Conservation (phyloP, 2,113 vertebrate genomes). For the Fukomys damarensis region DNA sequence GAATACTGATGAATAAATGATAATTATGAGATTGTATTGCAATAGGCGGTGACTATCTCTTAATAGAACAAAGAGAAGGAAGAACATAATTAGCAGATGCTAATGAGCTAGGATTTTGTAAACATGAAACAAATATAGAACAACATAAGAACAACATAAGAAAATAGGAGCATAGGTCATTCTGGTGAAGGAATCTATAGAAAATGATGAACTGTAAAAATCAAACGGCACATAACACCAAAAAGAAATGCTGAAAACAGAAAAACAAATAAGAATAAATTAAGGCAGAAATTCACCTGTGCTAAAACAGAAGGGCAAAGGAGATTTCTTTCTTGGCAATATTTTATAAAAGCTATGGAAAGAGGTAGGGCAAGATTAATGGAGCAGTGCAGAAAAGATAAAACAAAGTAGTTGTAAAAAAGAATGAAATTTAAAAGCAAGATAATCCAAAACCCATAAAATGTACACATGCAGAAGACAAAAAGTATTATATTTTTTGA, state of each 20-base stretch:
- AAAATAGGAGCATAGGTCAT: neutral
- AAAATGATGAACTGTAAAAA: slow-evolving; percentile 36
- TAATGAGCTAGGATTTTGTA: neutral
- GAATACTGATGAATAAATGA: neutral
- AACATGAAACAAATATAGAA: neutral
- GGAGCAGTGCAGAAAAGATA: neutral
- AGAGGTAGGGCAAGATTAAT: neutral
- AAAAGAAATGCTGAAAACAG: slow-evolving; percentile 7
- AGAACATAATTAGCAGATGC: neutral
- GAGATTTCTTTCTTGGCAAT: neutral
- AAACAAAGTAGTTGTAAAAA: neutral
- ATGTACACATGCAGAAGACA: neutral
- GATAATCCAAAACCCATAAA: neutral
- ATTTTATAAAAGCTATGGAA: neutral
- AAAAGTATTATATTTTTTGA: neutral
- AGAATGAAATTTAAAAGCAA: neutral
- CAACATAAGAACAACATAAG: neutral
- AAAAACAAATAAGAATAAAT: slow-evolving; percentile 19
- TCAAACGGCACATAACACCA: neutral
- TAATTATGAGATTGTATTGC: neutral
- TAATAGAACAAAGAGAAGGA: neutral
- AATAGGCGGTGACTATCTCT: neutral
- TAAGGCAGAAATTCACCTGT: neutral
- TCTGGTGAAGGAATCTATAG: neutral
- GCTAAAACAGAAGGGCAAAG: neutral